Conservation (phyloP, 2,113 vertebrate genomes). For the Orientallactaga bullata region DNA sequence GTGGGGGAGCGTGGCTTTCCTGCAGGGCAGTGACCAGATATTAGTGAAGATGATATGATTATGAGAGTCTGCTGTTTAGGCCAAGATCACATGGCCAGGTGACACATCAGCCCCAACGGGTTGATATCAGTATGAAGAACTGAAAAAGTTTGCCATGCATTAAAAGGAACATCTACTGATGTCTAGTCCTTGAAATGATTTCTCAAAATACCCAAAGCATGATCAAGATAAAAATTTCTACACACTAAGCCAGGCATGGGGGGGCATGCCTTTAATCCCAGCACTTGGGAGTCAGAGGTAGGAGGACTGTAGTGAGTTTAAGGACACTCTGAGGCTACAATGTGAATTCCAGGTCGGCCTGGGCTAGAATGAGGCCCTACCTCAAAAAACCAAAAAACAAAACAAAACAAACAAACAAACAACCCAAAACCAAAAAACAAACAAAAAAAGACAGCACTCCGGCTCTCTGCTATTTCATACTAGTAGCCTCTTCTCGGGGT, state of each 20-base stretch:
- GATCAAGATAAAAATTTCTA: conserved; percentile 1
- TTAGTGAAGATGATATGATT: background rate
- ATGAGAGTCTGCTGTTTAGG: background rate
- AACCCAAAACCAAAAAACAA: too few species aligned
- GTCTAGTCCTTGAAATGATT: conserved; percentile 9
- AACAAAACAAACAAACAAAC: too few species aligned
- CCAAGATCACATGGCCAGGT: background rate
- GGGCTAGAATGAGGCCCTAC: too few species aligned
- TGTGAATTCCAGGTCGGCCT: too few species aligned
- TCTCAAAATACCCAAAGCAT: conserved; percentile 25
- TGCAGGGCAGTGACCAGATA: background rate
- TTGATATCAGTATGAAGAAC: background rate
- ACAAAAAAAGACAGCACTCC: background rate
- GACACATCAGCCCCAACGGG: background rate
- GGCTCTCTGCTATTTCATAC: background rate
- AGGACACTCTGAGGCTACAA: too few species aligned
- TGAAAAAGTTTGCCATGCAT: background rate
- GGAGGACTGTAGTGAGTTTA: too few species aligned
- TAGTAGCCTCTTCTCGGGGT: background rate
- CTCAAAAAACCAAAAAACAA: too few species aligned
- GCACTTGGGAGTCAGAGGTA: too few species aligned
- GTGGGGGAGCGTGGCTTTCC: background rate
- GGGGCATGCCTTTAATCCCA: too few species aligned
- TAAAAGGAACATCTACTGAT: background rate
- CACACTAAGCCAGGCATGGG: background rate